Evolutionary conservation across 2,797 vertebrate genomes (phyloP).

Genomic region (Chaetophractus vellerosus): DNA sequence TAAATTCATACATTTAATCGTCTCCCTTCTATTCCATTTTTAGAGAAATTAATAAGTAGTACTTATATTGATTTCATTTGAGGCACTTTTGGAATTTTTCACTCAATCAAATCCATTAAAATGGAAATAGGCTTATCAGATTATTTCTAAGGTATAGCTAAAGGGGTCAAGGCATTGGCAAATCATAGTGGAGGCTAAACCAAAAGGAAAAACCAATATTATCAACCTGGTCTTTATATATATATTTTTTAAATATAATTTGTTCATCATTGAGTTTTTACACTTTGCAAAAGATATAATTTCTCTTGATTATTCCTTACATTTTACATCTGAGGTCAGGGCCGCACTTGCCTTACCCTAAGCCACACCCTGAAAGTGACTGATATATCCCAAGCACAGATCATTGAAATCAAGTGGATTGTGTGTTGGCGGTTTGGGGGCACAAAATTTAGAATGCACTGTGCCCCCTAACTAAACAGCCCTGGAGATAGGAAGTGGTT

Average conservation of each 20-base stretch:
- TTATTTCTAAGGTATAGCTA: not conserved
- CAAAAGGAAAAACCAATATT: not conserved
- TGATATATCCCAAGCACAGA: not conserved
- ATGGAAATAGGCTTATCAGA: not conserved
- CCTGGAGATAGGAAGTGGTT: not conserved
- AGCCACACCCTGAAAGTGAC: accelerated
- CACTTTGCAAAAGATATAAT: not conserved
- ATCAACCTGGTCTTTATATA: not conserved
- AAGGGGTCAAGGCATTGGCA: not conserved
- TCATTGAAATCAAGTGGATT: too few relatives aligned
- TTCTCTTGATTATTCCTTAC: not conserved
- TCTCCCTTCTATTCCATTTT: not conserved
- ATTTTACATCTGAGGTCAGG: not conserved
- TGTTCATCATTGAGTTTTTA: not conserved
- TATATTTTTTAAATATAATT: not conserved
- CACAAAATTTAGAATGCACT: not conserved
- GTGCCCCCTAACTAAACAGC: not conserved
- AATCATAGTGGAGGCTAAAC: not conserved
- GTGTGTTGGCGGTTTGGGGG: accelerated
- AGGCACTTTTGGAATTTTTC: not conserved
- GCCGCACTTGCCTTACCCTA: not conserved
- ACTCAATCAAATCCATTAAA: not conserved
- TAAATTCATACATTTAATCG: not conserved
- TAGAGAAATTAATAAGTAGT: not conserved
- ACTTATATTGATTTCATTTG: not conserved